These are phyloP conservation scores for Chloroceryle inda DNA, from an alignment of 2,797 vertebrate genomes.

Conservation along the genomic window DNA sequence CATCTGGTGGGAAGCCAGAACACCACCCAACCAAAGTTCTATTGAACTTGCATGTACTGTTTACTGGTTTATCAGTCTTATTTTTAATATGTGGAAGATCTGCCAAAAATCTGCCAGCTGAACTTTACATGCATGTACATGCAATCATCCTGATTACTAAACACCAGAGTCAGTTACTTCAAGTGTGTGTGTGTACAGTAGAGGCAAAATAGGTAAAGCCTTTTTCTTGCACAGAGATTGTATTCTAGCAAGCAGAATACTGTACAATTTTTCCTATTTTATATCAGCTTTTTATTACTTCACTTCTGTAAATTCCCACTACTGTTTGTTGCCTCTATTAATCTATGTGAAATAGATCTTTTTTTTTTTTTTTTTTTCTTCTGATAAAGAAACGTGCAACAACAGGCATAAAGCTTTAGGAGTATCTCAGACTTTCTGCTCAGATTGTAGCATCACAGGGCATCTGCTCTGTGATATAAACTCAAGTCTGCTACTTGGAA, in stretches of 20 bases:
- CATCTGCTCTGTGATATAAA: conserved; percentile 4
- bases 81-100: background rate
- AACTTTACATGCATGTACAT: background rate
- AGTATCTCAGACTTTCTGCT: background rate
- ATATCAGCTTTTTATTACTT: background rate
- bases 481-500: background rate
- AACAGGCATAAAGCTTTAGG: background rate
- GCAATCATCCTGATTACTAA: background rate
- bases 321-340: background rate
- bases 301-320: background rate
- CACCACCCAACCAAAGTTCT: background rate
- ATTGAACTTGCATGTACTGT: background rate
- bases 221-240: background rate
- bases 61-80: background rate
- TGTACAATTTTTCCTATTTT: background rate
- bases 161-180: background rate
- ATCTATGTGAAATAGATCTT: background rate
- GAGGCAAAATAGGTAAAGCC: background rate
- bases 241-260: background rate
- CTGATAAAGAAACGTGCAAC: background rate
- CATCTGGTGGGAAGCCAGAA: background rate
- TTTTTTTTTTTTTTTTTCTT: too few relatives aligned
- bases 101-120: background rate
- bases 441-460: background rate
- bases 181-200: background rate